These are phyloP conservation scores for Tromatobia lineatoria DNA, from an alignment of 2,888 invertebrate genomes.

Conservation along the genomic window DNA sequence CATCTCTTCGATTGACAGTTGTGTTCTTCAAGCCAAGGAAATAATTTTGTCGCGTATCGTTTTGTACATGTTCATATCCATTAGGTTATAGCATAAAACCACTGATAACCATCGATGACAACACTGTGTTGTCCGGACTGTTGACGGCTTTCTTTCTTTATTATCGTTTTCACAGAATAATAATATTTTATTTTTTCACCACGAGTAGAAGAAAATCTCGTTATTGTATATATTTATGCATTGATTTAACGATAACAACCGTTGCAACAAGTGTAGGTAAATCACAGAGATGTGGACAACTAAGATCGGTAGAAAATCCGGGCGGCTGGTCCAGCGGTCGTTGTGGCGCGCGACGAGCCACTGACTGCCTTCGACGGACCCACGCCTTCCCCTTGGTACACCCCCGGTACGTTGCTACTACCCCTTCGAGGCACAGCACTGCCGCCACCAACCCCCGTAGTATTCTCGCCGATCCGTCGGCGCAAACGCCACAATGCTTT, in stretches of 20 bases:
- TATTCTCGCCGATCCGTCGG: slow-evolving; percentile 79
- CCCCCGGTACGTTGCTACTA: slow-evolving; percentile 61
- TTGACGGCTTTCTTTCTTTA: background rate
- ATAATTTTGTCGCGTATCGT: background rate
- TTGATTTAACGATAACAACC: background rate
- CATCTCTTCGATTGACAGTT: background rate
- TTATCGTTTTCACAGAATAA: background rate
- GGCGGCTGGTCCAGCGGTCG: slow-evolving; percentile 71
- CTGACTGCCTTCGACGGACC: slow-evolving; percentile 82
- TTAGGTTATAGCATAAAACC: background rate
- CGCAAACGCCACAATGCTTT: slow-evolving; percentile 81
- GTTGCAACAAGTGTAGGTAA: slow-evolving; percentile 1
- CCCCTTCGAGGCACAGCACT: slow-evolving; percentile 29
- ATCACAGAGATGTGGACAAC: slow-evolving; percentile 4
- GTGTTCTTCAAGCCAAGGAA: background rate
- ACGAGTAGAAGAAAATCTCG: background rate
- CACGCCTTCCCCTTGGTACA: slow-evolving; percentile 76
- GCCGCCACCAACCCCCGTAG: slow-evolving; percentile 71
- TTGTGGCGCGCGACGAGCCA: slow-evolving; percentile 84
- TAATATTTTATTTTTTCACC: background rate
- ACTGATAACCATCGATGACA: background rate
- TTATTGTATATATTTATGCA: background rate
- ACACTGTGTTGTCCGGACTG: background rate
- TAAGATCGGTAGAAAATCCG: slow-evolving; percentile 53
- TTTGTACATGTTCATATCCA: background rate